phyloP scores from a whole-genome alignment of 2,113 vertebrate genomes.

The Tympanuchus pallidicinctus region DNA sequence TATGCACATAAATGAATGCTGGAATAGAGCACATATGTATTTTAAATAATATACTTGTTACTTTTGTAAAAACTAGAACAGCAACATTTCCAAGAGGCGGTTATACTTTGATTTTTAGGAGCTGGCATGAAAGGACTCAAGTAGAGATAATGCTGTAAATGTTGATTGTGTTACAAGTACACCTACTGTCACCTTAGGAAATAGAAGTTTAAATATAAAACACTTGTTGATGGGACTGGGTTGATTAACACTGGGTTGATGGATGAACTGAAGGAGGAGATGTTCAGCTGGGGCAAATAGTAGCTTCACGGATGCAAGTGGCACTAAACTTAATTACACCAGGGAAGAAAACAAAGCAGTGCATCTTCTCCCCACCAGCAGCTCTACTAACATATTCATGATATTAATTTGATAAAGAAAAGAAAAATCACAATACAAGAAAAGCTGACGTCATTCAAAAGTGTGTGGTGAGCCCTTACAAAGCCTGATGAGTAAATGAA shows the following conservation, averaged over 20 bases:
- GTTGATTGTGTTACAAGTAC: slow-evolving; percentile 23
- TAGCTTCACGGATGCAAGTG: neutral
- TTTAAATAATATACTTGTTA: neutral
- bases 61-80: slow-evolving; percentile 11
- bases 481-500: neutral
- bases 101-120: slow-evolving; percentile 36
- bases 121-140: slow-evolving; percentile 22
- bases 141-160: slow-evolving; percentile 35
- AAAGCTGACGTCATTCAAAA: neutral
- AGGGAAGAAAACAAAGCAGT: neutral
- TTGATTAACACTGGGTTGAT: neutral
- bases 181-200: slow-evolving; percentile 37
- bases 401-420: neutral
- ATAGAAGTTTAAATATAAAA: slow-evolving; percentile 48
- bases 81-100: neutral
- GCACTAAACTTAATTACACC: neutral
- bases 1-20: neutral
- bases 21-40: neutral
- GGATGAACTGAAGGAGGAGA: neutral
- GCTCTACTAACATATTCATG: neutral
- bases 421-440: neutral
- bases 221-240: neutral
- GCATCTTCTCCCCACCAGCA: neutral
- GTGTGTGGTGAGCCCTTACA: neutral
- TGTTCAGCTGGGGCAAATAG: neutral